Conservation (phyloP, 2,888 invertebrate genomes). For the Drosophila recens region DNA sequence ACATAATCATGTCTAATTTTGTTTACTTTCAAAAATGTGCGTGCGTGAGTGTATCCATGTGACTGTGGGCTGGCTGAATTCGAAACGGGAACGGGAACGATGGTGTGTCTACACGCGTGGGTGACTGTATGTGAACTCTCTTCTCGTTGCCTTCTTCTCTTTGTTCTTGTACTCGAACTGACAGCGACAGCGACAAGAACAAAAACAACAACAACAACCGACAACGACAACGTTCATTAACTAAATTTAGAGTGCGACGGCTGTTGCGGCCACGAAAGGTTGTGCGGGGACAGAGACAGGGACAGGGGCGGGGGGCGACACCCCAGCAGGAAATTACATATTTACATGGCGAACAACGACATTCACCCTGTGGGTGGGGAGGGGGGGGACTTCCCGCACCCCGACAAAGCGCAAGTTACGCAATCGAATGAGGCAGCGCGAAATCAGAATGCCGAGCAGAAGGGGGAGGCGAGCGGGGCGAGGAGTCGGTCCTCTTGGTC, state of each 20-base stretch:
- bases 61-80: constrained; percentile 20
- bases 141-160: constrained; percentile 1
- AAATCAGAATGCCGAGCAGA: constrained; percentile 61
- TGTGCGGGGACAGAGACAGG: constrained; percentile 7
- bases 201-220: constrained; percentile 16
- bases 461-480: not conserved
- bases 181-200: constrained; percentile 20
- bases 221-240: constrained; percentile 69
- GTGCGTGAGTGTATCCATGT: constrained; percentile 65
- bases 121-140: constrained; percentile 33
- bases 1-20: constrained; percentile 82
- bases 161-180: constrained; percentile 14
- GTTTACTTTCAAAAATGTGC: constrained; percentile 80
- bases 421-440: constrained; percentile 69
- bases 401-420: constrained; percentile 62
- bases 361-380: constrained; percentile 15
- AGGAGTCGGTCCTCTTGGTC: constrained; percentile 38
- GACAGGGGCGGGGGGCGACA: constrained; percentile 28
- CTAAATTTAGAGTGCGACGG: constrained; percentile 78
- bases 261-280: constrained; percentile 58
- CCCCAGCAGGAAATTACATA: constrained; percentile 69
- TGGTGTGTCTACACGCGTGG: constrained; percentile 44
- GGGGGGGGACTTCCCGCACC: not conserved
- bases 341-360: constrained; percentile 51
- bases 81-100: not conserved